A percentile compares a stretch with the other conserved stretches of the same genome.
Evolutionary conservation across 2,797 vertebrate species (phyloP).

Genomic region (Chlorospingus flavigularis): DNA sequence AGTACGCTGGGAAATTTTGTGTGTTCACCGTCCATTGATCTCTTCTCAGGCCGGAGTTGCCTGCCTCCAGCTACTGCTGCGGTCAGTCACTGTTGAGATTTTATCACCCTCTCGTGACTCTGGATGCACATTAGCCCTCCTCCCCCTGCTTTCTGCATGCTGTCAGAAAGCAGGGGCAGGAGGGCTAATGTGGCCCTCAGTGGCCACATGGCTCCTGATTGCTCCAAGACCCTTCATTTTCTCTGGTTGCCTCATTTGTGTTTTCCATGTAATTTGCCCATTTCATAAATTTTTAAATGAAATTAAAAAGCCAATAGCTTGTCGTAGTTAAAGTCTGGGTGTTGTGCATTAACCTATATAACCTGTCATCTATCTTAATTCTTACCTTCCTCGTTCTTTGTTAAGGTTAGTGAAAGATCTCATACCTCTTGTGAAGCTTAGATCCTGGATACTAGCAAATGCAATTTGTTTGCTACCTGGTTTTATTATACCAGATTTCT

Average conservation of each 20-base stretch:
- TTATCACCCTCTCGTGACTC: not conserved
- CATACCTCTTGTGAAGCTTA: not conserved
- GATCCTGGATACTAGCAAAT: not conserved
- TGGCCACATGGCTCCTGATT: not conserved
- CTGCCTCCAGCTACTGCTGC: not conserved
- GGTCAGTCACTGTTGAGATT: not conserved
- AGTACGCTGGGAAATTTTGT: not conserved
- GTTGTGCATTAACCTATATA: not conserved
- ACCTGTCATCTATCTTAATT: not conserved
- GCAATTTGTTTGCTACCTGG: not conserved
- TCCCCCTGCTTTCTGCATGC: no score
- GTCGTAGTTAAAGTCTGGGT: not conserved
- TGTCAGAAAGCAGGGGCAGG: no score
- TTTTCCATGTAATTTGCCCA: not conserved
- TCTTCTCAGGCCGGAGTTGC: not conserved
- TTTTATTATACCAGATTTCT: not conserved
- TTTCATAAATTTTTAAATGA: conserved; percentile 27
- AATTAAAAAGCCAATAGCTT: not conserved
- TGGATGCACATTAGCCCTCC: not conserved
- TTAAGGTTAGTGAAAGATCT: not conserved
- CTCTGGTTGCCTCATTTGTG: not conserved
- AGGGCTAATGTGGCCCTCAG: no score
- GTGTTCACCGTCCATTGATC: not conserved
- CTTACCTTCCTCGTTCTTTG: not conserved
- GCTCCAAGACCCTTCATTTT: not conserved